phyloP scores from a whole-genome alignment of 2,888 invertebrate species.

The Cynaeus angustus region DNA sequence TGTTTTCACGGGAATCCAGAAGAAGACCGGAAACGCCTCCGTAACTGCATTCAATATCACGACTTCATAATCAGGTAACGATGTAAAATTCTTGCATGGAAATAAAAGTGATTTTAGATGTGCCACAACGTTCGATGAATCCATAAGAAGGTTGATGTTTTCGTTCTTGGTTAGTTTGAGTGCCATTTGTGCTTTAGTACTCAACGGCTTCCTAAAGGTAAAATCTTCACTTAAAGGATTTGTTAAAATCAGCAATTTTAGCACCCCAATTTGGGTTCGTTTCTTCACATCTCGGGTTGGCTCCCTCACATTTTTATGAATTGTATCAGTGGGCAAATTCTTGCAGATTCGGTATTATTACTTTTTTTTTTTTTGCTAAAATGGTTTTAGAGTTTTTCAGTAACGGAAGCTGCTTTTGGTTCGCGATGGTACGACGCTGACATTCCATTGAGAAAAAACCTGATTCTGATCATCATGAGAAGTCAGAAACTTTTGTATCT shows the following conservation, averaged over 20 bases:
- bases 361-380: not conserved
- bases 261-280: not conserved
- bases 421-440: slow-evolving; percentile 32
- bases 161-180: slow-evolving; percentile 5
- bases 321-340: slow-evolving; percentile 11
- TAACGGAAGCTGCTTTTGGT: slow-evolving; percentile 12
- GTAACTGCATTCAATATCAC: slow-evolving; percentile 26
- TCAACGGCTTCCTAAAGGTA: slow-evolving; percentile 21
- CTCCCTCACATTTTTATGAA: slow-evolving; percentile 5
- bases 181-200: slow-evolving; percentile 20
- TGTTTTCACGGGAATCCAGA: slow-evolving; percentile 5
- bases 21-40: not conserved
- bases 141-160: slow-evolving; percentile 19
- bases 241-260: not conserved
- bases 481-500: slow-evolving; percentile 35
- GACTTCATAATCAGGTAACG: slow-evolving; percentile 27
- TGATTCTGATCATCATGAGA: slow-evolving; percentile 35
- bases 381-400: slow-evolving; percentile 6
- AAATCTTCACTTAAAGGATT: not conserved
- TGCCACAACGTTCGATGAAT: not conserved
- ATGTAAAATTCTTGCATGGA: not conserved
- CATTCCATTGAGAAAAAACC: slow-evolving; percentile 6
- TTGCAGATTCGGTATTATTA: slow-evolving; percentile 14
- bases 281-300: slow-evolving; percentile 14
- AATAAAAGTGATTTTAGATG: slow-evolving; percentile 10